phyloP scores from a whole-genome alignment of 2,113 vertebrate species.

The Podarcis raffonei region DNA sequence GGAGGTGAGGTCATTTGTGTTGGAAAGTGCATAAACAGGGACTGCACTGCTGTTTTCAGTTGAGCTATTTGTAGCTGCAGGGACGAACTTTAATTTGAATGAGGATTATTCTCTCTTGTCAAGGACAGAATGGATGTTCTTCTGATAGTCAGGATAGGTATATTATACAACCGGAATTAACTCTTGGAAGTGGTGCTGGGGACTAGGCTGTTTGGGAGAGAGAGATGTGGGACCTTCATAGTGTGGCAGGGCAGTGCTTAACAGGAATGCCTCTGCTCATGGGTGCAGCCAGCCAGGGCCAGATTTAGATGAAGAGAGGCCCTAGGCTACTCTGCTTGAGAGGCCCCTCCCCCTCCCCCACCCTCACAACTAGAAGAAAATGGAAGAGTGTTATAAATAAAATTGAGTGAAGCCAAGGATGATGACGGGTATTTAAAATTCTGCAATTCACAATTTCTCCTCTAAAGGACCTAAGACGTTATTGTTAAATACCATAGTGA shows the following conservation, averaged over 20 bases:
- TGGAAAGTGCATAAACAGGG: background rate
- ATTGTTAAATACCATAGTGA: too few relatives aligned
- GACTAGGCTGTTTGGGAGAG: background rate
- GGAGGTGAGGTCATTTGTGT: background rate
- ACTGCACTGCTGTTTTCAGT: background rate
- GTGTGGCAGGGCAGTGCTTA: background rate
- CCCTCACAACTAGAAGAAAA: too few relatives aligned
- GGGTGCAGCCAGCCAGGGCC: background rate
- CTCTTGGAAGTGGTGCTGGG: background rate
- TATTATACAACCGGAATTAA: background rate
- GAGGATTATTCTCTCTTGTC: background rate
- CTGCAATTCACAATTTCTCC: too few relatives aligned
- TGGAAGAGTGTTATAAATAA: too few relatives aligned
- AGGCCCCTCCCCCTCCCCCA: too few relatives aligned
- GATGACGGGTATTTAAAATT: too few relatives aligned
- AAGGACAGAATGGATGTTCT: background rate
- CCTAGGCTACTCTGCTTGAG: too few relatives aligned
- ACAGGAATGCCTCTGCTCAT: background rate
- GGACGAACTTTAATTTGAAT: background rate
- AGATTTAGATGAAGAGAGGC: too few relatives aligned
- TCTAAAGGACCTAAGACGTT: too few relatives aligned
- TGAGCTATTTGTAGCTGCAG: background rate
- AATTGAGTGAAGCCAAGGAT: too few relatives aligned
- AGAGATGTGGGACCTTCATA: background rate
- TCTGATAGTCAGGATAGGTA: constrained; percentile 18